Conservation (phyloP, 2,888 invertebrate species). For the Plusia festucae region DNA sequence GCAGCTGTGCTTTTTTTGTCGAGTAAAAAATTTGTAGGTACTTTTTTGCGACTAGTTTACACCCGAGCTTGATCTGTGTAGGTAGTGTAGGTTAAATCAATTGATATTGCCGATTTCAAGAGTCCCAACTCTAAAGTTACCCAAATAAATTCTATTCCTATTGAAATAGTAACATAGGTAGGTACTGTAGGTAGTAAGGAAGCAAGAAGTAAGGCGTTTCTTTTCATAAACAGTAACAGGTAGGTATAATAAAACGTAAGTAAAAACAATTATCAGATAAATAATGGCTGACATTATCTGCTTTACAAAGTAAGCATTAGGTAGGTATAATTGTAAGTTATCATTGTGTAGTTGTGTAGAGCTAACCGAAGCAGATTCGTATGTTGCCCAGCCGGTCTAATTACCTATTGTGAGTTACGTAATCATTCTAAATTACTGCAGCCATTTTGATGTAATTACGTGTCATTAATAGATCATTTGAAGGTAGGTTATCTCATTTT, state of each 20-base stretch:
- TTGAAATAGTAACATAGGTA: too few species aligned
- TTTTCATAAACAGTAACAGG: too few species aligned
- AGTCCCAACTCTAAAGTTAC: too few species aligned
- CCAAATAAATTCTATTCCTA: too few species aligned
- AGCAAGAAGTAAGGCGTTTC: too few species aligned
- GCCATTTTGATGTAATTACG: conserved; percentile 22
- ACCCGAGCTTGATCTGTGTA: too few species aligned
- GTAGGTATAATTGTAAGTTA: conserved; percentile 22
- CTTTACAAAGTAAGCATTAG: background rate
- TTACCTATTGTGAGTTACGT: conserved; percentile 31
- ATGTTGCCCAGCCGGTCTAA: conserved; percentile 25
- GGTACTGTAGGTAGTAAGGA: too few species aligned
- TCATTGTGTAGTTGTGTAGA: conserved; percentile 7
- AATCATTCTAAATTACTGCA: conserved; percentile 12
- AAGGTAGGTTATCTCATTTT: background rate
- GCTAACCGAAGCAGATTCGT: conserved; percentile 24
- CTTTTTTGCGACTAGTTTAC: too few species aligned
- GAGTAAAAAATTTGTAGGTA: too few species aligned
- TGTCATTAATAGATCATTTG: conserved; percentile 20
- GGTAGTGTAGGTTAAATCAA: too few species aligned
- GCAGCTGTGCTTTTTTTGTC: too few species aligned
- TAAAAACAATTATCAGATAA: background rate
- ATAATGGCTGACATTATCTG: background rate
- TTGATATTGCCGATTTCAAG: too few species aligned
- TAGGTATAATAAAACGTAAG: background rate